A percentile compares a stretch with the other conserved stretches of the same genome.
Evolutionary conservation across 2,797 vertebrate genomes (phyloP).

Genomic region (Pangasius djambal): DNA sequence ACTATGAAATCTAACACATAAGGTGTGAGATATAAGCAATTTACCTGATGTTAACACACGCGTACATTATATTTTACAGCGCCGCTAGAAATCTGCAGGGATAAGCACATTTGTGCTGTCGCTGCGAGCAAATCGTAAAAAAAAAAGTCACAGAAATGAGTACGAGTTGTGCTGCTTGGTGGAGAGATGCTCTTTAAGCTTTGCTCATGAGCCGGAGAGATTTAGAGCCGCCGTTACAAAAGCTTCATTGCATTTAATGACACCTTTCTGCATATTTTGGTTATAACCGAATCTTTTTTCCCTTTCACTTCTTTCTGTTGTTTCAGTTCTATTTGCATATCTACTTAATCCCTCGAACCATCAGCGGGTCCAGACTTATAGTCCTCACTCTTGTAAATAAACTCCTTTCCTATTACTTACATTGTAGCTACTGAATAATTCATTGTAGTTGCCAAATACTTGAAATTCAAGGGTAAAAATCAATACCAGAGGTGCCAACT

Average conservation of each 20-base stretch:
- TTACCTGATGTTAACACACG: constrained; percentile 58
- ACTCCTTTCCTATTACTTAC: neutral
- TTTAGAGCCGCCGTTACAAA: constrained; percentile 45
- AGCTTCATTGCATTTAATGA: constrained; percentile 46
- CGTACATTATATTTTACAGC: constrained; percentile 45
- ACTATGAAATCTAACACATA: constrained; percentile 50
- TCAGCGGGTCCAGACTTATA: neutral
- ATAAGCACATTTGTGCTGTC: constrained; percentile 55
- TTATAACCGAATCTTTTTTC: neutral
- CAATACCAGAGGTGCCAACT: neutral
- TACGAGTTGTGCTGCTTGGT: constrained; percentile 19
- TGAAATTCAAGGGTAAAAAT: neutral
- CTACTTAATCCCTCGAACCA: neutral
- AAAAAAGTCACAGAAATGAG: constrained; percentile 39
- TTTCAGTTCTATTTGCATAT: neutral
- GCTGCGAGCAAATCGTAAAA: constrained; percentile 47
- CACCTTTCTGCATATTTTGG: constrained; percentile 6
- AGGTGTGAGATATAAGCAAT: constrained; percentile 57
- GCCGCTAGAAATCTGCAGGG: constrained; percentile 47
- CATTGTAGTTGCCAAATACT: neutral
- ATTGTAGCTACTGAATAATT: neutral
- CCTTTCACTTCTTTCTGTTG: constrained; percentile 1
- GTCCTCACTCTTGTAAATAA: neutral
- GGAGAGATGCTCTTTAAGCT: constrained; percentile 48
- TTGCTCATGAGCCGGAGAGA: constrained; percentile 44